Conservation (phyloP, 1,140 invertebrate species). For the Grapholita molesta region DNA sequence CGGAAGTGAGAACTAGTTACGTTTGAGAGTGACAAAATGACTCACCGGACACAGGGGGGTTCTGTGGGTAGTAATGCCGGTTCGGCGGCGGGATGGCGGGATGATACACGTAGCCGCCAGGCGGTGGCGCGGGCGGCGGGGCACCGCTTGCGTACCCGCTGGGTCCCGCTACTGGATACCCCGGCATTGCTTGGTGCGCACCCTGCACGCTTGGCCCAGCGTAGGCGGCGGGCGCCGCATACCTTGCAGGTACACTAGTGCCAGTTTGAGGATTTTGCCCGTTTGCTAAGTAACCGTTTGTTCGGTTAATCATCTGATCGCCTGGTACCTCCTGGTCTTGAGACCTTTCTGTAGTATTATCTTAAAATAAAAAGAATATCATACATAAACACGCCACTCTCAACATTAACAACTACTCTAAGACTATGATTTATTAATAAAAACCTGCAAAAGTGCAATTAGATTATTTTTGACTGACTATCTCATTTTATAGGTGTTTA, state of each 20-base stretch:
- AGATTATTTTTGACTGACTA: no score
- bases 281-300: neutral
- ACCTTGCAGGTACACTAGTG: neutral
- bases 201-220: neutral
- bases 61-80: neutral
- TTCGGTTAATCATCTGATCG: neutral
- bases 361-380: neutral
- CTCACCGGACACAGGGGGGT: neutral
- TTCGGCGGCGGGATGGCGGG: constrained; percentile 12
- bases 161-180: neutral
- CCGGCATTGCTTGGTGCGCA: neutral
- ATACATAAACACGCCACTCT: no score
- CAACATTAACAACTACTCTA: no score
- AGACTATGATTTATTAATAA: no score
- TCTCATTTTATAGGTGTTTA: no score
- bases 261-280: neutral
- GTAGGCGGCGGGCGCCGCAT: neutral
- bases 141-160: neutral
- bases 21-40: neutral
- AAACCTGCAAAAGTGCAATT: no score
- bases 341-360: neutral
- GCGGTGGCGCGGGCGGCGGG: constrained; percentile 12
- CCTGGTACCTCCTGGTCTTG: neutral
- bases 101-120: neutral
- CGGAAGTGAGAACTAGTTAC: no score